A percentile compares a stretch with the other conserved stretches of the same genome.
Conservation (phyloP, 1,140 invertebrate species). For the Cotesia chilonis region DNA sequence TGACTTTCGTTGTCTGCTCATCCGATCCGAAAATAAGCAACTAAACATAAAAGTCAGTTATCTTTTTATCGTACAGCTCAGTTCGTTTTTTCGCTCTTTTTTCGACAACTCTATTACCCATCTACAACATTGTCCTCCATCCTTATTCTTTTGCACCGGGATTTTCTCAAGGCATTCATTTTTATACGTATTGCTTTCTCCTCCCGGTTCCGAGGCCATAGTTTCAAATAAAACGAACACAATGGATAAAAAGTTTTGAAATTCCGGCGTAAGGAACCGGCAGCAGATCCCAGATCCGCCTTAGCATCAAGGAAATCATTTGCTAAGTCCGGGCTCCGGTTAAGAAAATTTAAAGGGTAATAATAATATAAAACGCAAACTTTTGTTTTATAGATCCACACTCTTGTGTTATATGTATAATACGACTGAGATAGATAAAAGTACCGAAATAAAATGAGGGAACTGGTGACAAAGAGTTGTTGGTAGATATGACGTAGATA, state of each 20-base stretch:
- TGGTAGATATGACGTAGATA: conserved; percentile 29
- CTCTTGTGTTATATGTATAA: too few relatives aligned
- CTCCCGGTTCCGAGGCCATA: conserved; percentile 15
- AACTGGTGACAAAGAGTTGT: conserved; percentile 36
- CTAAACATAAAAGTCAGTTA: too few relatives aligned
- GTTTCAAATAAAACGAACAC: conserved; percentile 28
- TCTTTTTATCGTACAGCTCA: too few relatives aligned
- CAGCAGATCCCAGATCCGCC: conserved; percentile 30
- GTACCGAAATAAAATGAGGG: too few relatives aligned
- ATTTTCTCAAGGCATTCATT: background rate
- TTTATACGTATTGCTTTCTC: conserved; percentile 20
- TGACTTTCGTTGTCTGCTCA: too few relatives aligned
- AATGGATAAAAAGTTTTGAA: conserved; percentile 38
- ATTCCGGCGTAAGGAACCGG: conserved; percentile 34
- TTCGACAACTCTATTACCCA: too few relatives aligned
- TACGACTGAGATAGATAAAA: too few relatives aligned
- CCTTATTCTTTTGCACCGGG: too few relatives aligned
- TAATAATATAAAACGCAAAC: background rate
- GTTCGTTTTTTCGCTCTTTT: too few relatives aligned
- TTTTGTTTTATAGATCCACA: too few relatives aligned
- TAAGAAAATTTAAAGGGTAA: conserved; percentile 11
- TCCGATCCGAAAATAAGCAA: too few relatives aligned
- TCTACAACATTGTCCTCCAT: too few relatives aligned
- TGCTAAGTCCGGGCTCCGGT: conserved; percentile 31
- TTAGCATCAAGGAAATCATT: conserved; percentile 48